Evolutionary conservation across 2,888 invertebrate genomes (phyloP), one percentile per base, ranked within the genome.

Genomic region (Bellardia pandia): DNA sequence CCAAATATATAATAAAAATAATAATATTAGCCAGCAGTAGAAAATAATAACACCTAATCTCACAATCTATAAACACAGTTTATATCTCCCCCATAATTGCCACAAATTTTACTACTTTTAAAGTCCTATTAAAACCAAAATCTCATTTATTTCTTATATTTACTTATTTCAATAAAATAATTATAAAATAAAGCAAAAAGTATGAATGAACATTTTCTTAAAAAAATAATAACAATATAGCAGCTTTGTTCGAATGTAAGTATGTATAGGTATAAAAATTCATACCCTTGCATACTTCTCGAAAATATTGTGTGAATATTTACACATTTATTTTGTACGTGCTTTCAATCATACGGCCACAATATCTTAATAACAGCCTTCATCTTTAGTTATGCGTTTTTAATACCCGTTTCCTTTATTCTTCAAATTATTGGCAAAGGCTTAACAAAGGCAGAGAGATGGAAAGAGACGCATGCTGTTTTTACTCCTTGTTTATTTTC

Each of bases 321-420:
- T 13, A 14, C 33, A 51, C 40, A 5, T 5, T 3, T 53, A 53
- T 45, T 13, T 11, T 53, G 64, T 72, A 16, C 33, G 53, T 45
- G 71, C 53, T 64, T 80, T 80, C 72, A 80, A 80, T 80, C 72
- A 72, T 42, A 64, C 53, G 7, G 23, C 30, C n/a, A 45, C n/a
- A 64, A 45, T 56, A 72, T 72, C 53, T 72, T 72, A 64, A 80
- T 72, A 72, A 72, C 74, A 82, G 16, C 51, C 11, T 30, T 33
- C 45, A n/a, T 45, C 13, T 23, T 66, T 66, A 81, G 58, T 45
- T 40, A 53, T 60, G 48, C 13, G 2, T 37, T 33, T 62, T 62
- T n/a, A 37, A 58, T 45, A 81, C 58, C 64, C 74, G 33, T 58
- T 37, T 81, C 11, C 53, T 74, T 48, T 30, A 11, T 48, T 6